Percentiles rank a stretch among this genome's conserved stretches.
These are phyloP conservation scores for Setophaga kirtlandii DNA, from an alignment of 2,113 vertebrate species.

Conservation along the genomic window DNA sequence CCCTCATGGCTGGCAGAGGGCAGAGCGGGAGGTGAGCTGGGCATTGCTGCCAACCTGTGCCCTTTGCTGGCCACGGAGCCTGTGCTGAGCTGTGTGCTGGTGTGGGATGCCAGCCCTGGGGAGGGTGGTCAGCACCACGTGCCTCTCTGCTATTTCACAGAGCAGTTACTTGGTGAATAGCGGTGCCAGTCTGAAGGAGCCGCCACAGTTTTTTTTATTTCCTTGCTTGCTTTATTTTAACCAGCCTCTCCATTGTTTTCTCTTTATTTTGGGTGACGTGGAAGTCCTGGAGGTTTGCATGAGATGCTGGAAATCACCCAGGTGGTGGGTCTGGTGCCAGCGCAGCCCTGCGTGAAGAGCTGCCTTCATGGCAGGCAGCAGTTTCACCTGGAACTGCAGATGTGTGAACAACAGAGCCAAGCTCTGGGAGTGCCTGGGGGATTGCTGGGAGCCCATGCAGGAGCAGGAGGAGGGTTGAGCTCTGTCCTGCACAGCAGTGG, in stretches of 20 bases:
- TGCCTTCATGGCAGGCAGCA: neutral
- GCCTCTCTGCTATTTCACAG: neutral
- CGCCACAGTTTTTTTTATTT: neutral
- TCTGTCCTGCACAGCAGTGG: neutral
- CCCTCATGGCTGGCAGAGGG: accelerated
- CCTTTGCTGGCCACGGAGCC: accelerated
- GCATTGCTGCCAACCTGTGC: neutral
- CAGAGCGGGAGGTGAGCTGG: neutral
- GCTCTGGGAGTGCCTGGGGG: neutral
- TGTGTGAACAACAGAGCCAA: neutral
- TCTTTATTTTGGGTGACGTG: neutral
- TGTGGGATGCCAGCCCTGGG: accelerated
- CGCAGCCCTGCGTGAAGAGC: neutral
- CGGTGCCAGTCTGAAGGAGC: neutral
- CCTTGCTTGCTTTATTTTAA: neutral
- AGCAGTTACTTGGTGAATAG: neutral
- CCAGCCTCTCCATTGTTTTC: neutral
- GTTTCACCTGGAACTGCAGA: slow-evolving; percentile 42
- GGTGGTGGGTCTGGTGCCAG: slow-evolving; percentile 1
- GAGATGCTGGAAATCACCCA: slow-evolving; percentile 11
- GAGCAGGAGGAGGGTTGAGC: neutral
- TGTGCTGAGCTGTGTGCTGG: neutral
- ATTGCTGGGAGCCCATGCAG: neutral
- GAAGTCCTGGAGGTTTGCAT: neutral
- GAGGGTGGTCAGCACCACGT: accelerated